Evolutionary conservation across 2,113 vertebrate genomes (phyloP).

Genomic region (Balaeniceps rex): DNA sequence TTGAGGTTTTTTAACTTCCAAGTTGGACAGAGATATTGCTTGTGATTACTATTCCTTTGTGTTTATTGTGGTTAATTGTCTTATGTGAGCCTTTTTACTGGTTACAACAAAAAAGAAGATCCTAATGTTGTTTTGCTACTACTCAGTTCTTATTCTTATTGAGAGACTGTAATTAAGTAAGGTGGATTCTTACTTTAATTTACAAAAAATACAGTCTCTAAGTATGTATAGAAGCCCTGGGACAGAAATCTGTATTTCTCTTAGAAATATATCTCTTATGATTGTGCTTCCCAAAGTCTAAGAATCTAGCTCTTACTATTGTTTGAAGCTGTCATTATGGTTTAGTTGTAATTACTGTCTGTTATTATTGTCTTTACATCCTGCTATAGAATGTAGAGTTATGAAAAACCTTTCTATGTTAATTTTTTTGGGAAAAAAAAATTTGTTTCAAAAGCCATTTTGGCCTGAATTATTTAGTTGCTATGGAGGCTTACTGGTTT

Average conservation of each 20-base stretch:
- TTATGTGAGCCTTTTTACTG: background rate
- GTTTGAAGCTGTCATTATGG: background rate
- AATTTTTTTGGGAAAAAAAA: background rate
- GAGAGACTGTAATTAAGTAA: background rate
- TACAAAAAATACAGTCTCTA: background rate
- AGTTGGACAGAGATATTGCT: background rate
- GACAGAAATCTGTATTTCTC: background rate
- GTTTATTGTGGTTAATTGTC: background rate
- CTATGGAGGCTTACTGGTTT: background rate
- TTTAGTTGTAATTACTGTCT: background rate
- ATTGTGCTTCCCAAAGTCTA: background rate
- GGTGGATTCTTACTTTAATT: background rate
- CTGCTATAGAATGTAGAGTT: background rate
- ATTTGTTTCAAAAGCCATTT: background rate
- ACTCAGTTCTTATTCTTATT: background rate
- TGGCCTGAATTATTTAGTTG: background rate
- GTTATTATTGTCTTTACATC: background rate
- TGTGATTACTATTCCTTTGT: background rate
- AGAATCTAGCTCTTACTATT: background rate
- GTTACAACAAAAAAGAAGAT: background rate
- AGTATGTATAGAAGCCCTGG: background rate
- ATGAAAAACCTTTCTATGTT: background rate
- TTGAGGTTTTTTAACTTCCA: background rate
- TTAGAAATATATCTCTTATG: background rate
- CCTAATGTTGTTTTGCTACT: background rate